Evolutionary conservation across 2,888 invertebrate species (phyloP), one percentile per base, ranked within the genome.

Genomic region (Hybos culiciformis): DNA sequence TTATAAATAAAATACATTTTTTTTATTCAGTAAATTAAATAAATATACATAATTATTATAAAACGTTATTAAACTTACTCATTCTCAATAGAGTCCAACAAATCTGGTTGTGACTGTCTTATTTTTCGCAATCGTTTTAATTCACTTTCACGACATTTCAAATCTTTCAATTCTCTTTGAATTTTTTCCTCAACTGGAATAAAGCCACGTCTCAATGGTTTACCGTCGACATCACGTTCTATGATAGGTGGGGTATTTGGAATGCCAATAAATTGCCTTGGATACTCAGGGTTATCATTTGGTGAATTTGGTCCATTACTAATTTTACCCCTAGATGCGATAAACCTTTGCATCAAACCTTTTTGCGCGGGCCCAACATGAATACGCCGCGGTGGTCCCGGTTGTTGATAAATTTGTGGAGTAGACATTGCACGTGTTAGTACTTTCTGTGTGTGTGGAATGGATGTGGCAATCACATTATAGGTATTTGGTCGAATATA

Each of bases 161-260:
- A 82, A 55, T 91, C 90, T 57, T 78, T 73, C 40, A 92, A 67
- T 62, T 92, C 92, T 49, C 79, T 79, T 57, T 86, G 83, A 54
- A 92, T 91, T 64, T 86, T 87, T 55, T 86, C 82, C 60, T 91
- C 88, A 3, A 90, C 86, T 0, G 88, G 83, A 5, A 86, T 77
- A 61, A 75, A 85, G 14, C 85, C 85, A 50, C 83, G 83, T 43
- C 85, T 71, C 24, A 79, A 70, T 2, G 77, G 75, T 51, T 76
- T 74, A 1, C 78, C 79, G 50, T 75, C 74, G 2, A 71, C 66
- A 37, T 73, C 73, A 42, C 75, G 72, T 44, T 70, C 67, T 48
- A 74, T 70, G 46, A 69, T 62, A 20, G 64, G 57, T n/a, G 70
- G 63, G 8, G 65, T 60, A 20, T 52, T 42, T 18, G 64, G 59